Evolutionary conservation across 1,140 invertebrate genomes (phyloP), one percentile per base, ranked within the genome.

Genomic region (Panagrolaimus sp.): DNA sequence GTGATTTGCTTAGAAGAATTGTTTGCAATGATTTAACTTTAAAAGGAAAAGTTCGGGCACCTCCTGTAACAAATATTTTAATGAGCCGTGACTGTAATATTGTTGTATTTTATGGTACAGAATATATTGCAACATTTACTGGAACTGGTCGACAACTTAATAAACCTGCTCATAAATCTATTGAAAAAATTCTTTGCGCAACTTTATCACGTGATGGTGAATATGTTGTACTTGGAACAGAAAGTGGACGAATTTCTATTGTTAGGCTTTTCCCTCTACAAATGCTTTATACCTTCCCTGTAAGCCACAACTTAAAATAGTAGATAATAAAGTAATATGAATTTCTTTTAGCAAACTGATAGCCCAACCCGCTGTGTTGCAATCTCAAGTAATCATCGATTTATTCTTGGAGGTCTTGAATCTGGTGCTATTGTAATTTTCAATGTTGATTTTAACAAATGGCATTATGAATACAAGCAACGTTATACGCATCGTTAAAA

Each of bases 391-490:
- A 81, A 78, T 65, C 79, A 81, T 83, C 97, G 94, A 84, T 97
- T 96, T 86, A 86, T 98, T 62, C 86, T 99, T 74, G 94, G 93
- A 74, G 96, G 96, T 71, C 85, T 98, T 31, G 91, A 93, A 20
- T 95, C 95, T 74, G 96, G 96, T 45, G 95, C 94, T 20, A 90
- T 98, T 67, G 91, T 98, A 48, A 93, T 98, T 74, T 97, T 98
- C 85, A 94, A 98, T 86, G 96, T 98, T 82, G 95, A 98, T 85
- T 98, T 98, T 87, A 98, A 98, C 85, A 88, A 93, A 82, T 98
- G 95, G 95, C 95, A 98, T 85, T 94, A 96, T 83, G 94, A 98
- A 85, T 97, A 93, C 85, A 92, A 95, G 53, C 48, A 63, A 31
- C 63, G 74, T 9, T 68, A 74, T 70, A 63, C 16, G 16, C 67